Evolutionary conservation across 2,888 invertebrate species (phyloP).

Genomic region (Ichneumoninae sp.): DNA sequence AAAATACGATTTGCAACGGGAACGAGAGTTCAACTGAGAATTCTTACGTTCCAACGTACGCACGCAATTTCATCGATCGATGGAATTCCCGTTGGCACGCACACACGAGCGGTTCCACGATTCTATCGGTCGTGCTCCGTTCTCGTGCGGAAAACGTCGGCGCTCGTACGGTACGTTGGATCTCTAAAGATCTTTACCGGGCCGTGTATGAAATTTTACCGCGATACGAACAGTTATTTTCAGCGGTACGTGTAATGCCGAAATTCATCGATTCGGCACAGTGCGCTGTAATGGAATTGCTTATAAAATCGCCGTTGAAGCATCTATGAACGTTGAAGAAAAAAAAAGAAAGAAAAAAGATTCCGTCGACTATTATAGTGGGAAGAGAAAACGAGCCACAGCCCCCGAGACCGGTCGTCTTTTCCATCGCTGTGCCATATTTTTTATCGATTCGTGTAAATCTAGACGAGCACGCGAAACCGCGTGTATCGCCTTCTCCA

Average conservation of each 20-base stretch:
- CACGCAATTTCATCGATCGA: neutral
- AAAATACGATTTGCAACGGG: slow-evolving; percentile 37
- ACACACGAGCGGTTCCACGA: neutral
- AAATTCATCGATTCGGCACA: slow-evolving; percentile 45
- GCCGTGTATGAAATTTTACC: neutral
- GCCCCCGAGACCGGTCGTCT: slow-evolving; percentile 54
- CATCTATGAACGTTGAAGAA: slow-evolving; percentile 46
- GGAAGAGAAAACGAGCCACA: slow-evolving; percentile 45
- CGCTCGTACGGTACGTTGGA: neutral
- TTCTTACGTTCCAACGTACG: neutral
- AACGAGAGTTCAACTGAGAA: slow-evolving; percentile 43
- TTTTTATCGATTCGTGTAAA: slow-evolving; percentile 83
- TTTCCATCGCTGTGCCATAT: slow-evolving; percentile 74
- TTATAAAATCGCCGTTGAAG: slow-evolving; percentile 50
- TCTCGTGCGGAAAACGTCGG: neutral
- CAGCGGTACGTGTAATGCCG: neutral
- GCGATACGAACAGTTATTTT: slow-evolving; percentile 18
- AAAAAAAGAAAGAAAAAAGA: slow-evolving; percentile 28
- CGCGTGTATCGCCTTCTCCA: slow-evolving; percentile 40
- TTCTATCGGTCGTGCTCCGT: neutral
- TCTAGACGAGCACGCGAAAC: slow-evolving; percentile 71
- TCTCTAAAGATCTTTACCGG: neutral
- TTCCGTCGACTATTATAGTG: slow-evolving; percentile 19
- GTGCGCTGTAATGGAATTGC: slow-evolving; percentile 45
- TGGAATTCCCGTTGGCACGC: neutral